Evolutionary conservation across 2,888 invertebrate genomes (phyloP).

Genomic region (Chaetogeoica ovagalla): DNA sequence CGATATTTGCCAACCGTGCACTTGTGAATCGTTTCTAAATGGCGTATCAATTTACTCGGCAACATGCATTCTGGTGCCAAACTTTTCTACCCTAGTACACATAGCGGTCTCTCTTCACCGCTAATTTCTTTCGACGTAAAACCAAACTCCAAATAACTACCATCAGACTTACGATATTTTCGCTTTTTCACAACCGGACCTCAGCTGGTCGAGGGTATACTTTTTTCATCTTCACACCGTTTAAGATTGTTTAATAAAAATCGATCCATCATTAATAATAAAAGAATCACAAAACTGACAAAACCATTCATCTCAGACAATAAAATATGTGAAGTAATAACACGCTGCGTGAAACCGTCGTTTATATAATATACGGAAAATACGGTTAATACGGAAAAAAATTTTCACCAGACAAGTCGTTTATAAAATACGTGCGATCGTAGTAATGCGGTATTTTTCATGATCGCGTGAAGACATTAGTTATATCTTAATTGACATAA

Average conservation of each 20-base stretch:
- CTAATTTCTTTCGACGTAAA: slow-evolving; percentile 12
- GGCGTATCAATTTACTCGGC: slow-evolving; percentile 54
- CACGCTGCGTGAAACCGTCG: no score
- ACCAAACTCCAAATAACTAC: slow-evolving; percentile 8
- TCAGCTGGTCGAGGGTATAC: no score
- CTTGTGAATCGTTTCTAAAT: no score
- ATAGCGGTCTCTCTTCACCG: slow-evolving; percentile 41
- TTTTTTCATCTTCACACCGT: background rate
- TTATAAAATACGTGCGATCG: no score
- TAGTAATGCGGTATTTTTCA: no score
- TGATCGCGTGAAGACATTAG: no score
- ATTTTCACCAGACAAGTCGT: no score
- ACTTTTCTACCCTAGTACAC: slow-evolving; percentile 42
- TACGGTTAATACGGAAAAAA: no score
- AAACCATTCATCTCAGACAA: background rate
- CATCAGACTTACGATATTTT: slow-evolving; percentile 17
- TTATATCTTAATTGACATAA: no score
- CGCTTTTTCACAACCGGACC: background rate
- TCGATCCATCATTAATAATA: slow-evolving; percentile 12
- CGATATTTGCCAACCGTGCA: no score
- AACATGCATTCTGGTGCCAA: slow-evolving; percentile 54
- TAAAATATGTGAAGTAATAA: no score
- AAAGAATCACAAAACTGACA: slow-evolving; percentile 1
- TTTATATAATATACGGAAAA: no score
- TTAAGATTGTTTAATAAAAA: background rate